These are phyloP conservation scores for Berghia stephanieae DNA, from an alignment of 1,140 invertebrate genomes.

Conservation along the genomic window DNA sequence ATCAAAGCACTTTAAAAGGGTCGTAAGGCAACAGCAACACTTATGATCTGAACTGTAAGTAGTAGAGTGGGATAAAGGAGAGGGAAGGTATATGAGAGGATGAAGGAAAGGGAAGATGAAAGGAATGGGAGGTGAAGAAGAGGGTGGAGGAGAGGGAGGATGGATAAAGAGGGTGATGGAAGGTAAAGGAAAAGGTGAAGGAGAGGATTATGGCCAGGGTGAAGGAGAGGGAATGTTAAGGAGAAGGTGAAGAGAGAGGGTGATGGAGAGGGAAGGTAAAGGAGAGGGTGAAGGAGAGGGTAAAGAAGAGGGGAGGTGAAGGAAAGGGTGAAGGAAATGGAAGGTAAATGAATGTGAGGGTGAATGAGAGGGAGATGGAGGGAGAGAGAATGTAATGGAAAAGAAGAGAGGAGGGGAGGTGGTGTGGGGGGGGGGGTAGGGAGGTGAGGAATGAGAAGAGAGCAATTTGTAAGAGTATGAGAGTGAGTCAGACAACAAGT, in stretches of 20 bases:
- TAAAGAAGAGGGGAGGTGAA: background rate
- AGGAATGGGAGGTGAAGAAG: background rate
- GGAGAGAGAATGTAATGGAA: background rate
- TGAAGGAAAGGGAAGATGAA: background rate
- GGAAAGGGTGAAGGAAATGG: background rate
- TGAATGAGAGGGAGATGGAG: constrained; percentile 7
- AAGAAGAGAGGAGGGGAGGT: background rate
- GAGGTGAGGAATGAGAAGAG: no score
- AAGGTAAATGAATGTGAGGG: background rate
- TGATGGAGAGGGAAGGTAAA: background rate
- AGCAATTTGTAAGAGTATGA: no score
- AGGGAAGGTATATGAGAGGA: background rate
- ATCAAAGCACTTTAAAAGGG: no score
- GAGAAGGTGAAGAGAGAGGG: background rate
- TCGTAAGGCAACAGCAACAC: no score
- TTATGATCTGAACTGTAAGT: no score
- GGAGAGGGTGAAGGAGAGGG: background rate
- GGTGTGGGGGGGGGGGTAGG: no score
- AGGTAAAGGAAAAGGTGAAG: no score
- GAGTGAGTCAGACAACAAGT: no score
- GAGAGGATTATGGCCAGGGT: background rate
- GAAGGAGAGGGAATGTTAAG: background rate
- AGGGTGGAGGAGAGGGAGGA: background rate
- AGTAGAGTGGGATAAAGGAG: no score
- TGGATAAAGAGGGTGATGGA: background rate